Percentiles rank a stretch among this genome's conserved stretches.
Conservation (phyloP, 1,140 invertebrate species). For the Hermetia illucens region DNA sequence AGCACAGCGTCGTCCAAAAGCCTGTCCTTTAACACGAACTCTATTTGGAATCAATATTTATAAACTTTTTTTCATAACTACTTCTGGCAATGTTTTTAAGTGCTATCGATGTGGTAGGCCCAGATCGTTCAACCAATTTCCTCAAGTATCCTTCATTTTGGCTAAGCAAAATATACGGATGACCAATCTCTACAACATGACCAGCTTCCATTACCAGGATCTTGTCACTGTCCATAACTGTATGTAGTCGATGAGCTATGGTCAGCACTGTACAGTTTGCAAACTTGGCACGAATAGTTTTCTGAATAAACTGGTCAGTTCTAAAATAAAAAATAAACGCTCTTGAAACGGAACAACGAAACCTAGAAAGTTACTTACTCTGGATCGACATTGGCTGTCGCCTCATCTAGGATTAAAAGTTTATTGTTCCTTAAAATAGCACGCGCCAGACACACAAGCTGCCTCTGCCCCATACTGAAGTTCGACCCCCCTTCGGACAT, state of each 20-base stretch:
- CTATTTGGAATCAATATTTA: no score
- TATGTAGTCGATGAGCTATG: conserved; percentile 59
- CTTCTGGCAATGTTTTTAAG: conserved; percentile 1
- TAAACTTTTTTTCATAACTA: conserved; percentile 1
- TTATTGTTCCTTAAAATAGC: conserved; percentile 39
- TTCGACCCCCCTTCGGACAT: conserved; percentile 47
- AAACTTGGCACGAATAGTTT: conserved; percentile 40
- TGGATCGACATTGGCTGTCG: conserved; percentile 43
- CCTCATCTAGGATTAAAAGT: conserved; percentile 44
- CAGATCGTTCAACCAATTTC: conserved; percentile 52
- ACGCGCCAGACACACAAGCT: conserved; percentile 40
- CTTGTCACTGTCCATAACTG: conserved; percentile 36
- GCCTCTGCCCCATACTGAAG: conserved; percentile 56
- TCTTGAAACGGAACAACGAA: no score
- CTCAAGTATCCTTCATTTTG: conserved; percentile 45
- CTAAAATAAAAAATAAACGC: no score
- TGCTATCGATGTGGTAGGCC: conserved; percentile 20
- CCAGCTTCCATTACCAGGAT: conserved; percentile 56
- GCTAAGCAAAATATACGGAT: conserved; percentile 48
- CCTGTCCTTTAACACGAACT: no score
- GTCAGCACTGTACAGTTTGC: conserved; percentile 50
- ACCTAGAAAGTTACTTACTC: no score
- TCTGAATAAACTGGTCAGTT: conserved; percentile 43
- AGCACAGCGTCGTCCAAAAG: no score
- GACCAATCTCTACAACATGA: conserved; percentile 50